Evolutionary conservation across 1,140 invertebrate genomes (phyloP), one percentile per base, ranked within the genome.

Genomic region (Drosophila punjabiensis): DNA sequence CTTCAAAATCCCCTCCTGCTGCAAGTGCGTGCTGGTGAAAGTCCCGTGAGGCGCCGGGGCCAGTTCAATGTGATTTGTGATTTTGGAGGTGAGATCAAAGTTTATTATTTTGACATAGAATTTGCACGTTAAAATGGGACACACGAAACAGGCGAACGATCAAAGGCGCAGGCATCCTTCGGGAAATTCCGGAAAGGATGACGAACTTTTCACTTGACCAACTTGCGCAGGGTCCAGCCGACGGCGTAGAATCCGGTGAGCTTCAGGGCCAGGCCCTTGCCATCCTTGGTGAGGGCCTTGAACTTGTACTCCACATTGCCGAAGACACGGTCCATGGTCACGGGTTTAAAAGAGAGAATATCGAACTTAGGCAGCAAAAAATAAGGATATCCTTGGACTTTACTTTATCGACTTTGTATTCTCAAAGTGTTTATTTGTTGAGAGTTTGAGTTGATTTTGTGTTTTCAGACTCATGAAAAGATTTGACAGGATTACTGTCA

Each of bases 1-100:
- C 24, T 95, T 95, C 71, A 90, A 93, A 83, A 93, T 96, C 60
- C 95, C 95, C 6, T 95, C 95, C 9, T 96, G 95, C 69, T 96
- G 95, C 80, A 95, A 95, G 43, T 96, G 95, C 76, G 94, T 93
- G 33, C 76, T 95, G 48, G 14, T 50, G 24, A 50, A 50, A n/a
- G 0, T 5, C 24, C 24, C 9, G 48, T 50, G 48, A 50, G 48
- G 48, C 24, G 24, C 24, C 5, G 8, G 48, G 48, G 24, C 48
- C 16, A 30, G 24, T n/a, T 24, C 39, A 14, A 71, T 90, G 79
- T 82, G 79, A 89, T 90, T 90, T 58, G 35, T 58, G 35, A 58
- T 58, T 58, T 58, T 75, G 24, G 79, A 82, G 82, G 86, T 82
- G 55, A 70, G 79, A 30, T 18, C 28, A 56, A 11, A 52, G 37